Base-by-base conservation (phyloP, 1,140 invertebrate genomes). In the Drosophila hydei region DNA sequence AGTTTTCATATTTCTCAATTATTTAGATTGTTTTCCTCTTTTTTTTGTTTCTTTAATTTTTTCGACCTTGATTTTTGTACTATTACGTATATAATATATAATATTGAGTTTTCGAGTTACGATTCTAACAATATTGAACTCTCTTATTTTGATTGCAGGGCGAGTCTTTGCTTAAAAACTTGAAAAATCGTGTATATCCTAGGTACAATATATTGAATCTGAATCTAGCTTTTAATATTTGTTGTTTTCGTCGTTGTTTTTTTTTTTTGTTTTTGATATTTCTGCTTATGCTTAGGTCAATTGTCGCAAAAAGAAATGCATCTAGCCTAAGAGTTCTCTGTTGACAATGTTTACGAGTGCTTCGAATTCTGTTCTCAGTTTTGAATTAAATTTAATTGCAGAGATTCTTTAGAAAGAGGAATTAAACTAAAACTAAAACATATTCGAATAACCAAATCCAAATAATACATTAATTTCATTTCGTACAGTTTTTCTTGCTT, bases 91-190 rank as follows among this genome's bases (percentile, higher is more conserved):
- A 59, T 60, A 59, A 51, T 5, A 40, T 40, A 40, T 62, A 55
- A 68, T 72, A 72, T 68, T 61, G 55, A 68, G 70, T 72, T 72
- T 68, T 68, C 54, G 47, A 55, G 54, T 72, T 60, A 38, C 30
- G 42, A 36, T 51, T 51, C 6, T 67, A 45, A 45, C 27, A 62
- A 40, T 65, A 45, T 58, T 59, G 62, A 58, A 64, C 62, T 59
- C 36, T 60, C 48, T 33, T n/a, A 54, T 68, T 72, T 68, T 72
- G 70, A 72, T 72, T 72, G 69, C 40, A 51, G 54, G 40, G 52
- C 51, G 68, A 71, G 61, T 71, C 52, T 72, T 58, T 62, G 14
- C n/a, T 18, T 12, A 11, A 51, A 38, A 40, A 23, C n/a, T 56
- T 43, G 38, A 43, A 42, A 56, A 43, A 43, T 43, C 38, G 25